A percentile compares a stretch with the other conserved stretches of the same genome.
These are phyloP conservation scores for Daphoenositta chrysoptera DNA, from an alignment of 2,113 vertebrate genomes.

Conservation along the genomic window DNA sequence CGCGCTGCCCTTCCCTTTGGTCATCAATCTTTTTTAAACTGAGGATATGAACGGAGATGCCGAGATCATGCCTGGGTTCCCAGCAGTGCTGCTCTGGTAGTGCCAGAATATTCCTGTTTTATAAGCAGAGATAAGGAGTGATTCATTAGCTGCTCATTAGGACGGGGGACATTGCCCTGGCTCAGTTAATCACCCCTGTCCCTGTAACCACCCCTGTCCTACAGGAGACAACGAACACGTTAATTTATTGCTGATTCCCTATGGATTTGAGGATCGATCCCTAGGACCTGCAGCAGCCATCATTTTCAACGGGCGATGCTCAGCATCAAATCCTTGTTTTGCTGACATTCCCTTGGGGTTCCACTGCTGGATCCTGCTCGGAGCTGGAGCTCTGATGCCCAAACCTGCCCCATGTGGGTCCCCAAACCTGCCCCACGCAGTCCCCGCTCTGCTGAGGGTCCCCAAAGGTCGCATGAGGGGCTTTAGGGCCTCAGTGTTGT, in stretches of 20 bases:
- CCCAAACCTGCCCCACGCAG: not conserved
- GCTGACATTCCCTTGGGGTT: not conserved
- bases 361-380: not conserved
- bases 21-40: not conserved
- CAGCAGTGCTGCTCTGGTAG: no score
- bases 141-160: not conserved
- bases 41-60: not conserved
- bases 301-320: not conserved
- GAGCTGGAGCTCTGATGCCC: not conserved
- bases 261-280: not conserved
- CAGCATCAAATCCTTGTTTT: not conserved
- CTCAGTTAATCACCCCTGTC: not conserved
- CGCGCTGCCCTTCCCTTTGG: no score
- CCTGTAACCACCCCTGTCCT: no score
- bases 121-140: not conserved
- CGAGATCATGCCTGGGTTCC: not conserved
- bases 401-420: not conserved
- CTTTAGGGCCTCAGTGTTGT: fast-evolving
- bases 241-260: not conserved
- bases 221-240: fast-evolving
- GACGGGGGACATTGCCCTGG: not conserved
- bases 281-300: not conserved
- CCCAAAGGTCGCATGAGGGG: fast-evolving
- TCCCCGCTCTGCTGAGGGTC: not conserved
- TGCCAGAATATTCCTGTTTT: not conserved